Percentiles rank a stretch among this genome's conserved stretches.
Evolutionary conservation across 2,113 vertebrate species (phyloP).

Genomic region (Hyperoodon ampullatus): DNA sequence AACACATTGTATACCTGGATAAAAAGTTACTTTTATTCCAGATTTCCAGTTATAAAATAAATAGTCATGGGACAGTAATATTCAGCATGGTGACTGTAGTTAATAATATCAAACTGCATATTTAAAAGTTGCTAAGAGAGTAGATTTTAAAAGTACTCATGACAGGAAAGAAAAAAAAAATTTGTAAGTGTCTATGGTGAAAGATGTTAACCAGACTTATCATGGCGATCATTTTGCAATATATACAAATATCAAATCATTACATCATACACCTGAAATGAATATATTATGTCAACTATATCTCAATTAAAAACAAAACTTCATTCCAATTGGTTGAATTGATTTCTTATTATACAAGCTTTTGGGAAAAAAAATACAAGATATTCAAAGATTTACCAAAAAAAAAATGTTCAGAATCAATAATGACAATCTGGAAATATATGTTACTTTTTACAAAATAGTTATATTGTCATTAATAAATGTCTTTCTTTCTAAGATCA

Average conservation of each 20-base stretch:
- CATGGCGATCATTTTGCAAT: not conserved
- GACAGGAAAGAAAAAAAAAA: not conserved
- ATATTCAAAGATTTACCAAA: not conserved
- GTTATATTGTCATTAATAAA: not conserved
- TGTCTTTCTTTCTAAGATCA: not conserved
- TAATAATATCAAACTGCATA: not conserved
- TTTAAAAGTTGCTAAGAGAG: not conserved
- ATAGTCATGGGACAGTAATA: not conserved
- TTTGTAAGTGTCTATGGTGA: not conserved
- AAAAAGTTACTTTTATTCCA: not conserved
- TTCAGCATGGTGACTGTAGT: not conserved
- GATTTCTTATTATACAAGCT: not conserved
- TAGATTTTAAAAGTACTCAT: not conserved
- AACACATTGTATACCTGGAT: not conserved
- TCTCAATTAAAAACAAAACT: not conserved
- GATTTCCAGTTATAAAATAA: not conserved
- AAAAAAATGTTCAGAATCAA: not conserved
- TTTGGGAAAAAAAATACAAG: not conserved
- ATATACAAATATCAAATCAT: not conserved
- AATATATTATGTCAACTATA: not conserved
- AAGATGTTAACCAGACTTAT: not conserved
- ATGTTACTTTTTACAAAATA: not conserved
- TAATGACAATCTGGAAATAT: not conserved
- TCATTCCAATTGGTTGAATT: not conserved
- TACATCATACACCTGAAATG: not conserved